Evolutionary conservation across 2,113 vertebrate species (phyloP).

Genomic region (Otocyon megalotis): DNA sequence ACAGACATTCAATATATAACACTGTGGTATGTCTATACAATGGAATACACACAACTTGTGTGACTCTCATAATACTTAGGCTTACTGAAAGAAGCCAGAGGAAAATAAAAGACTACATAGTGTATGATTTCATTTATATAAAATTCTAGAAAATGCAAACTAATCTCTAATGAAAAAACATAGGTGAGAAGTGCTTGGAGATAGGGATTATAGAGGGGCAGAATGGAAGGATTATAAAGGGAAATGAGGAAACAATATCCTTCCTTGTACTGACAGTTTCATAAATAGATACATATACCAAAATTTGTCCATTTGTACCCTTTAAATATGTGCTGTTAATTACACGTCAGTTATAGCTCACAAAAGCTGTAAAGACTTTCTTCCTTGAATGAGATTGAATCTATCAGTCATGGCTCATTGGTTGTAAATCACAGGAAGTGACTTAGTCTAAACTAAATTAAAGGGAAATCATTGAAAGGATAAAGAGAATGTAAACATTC

Average conservation of each 20-base stretch:
- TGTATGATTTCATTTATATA: neutral
- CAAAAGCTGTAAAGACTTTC: neutral
- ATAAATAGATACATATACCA: neutral
- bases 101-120: neutral
- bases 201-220: neutral
- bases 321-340: constrained; percentile 8
- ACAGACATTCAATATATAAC: neutral
- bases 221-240: neutral
- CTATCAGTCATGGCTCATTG: neutral
- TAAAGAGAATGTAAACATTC: neutral
- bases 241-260: neutral
- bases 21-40: neutral
- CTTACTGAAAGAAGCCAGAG: neutral
- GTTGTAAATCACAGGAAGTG: neutral
- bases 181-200: neutral
- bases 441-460: neutral
- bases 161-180: neutral
- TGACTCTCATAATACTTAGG: neutral
- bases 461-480: constrained; percentile 20
- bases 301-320: neutral
- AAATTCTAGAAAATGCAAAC: neutral
- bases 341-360: neutral
- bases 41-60: neutral
- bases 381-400: neutral
- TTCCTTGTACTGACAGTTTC: neutral